A percentile compares a stretch with the other conserved stretches of the same genome.
Conservation (phyloP, 2,113 vertebrate species). For the Accipiter cooperii region DNA sequence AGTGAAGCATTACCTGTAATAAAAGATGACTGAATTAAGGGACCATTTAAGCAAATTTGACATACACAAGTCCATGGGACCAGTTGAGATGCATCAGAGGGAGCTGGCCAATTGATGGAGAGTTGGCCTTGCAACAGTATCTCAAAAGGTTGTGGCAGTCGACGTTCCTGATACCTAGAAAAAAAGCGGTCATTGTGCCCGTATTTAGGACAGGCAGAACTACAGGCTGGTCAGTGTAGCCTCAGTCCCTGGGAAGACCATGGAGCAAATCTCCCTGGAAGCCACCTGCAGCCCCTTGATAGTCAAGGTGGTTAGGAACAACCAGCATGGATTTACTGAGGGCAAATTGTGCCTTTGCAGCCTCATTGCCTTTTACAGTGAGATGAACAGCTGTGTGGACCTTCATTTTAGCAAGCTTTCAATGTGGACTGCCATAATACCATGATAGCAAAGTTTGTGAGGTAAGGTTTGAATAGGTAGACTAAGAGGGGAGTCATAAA, state of each 20-base stretch:
- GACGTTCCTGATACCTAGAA: neutral
- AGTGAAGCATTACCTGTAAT: neutral
- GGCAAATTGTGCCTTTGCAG: neutral
- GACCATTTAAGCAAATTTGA: neutral
- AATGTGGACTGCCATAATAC: neutral
- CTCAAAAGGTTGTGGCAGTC: neutral
- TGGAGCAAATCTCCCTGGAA: neutral
- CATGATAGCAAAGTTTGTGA: neutral
- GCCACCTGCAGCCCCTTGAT: neutral
- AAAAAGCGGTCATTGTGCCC: neutral
- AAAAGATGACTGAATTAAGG: neutral
- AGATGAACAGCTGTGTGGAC: neutral
- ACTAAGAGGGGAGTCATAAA: neutral
- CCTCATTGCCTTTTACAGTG: neutral
- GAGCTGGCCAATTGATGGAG: neutral
- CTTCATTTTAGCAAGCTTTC: neutral
- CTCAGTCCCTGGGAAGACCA: neutral
- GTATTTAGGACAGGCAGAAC: neutral
- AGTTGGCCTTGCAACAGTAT: neutral
- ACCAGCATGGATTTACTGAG: neutral
- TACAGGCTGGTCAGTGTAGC: neutral
- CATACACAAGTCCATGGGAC: neutral
- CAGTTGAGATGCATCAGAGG: neutral
- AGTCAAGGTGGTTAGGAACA: neutral
- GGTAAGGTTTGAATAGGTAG: neutral